Evolutionary conservation across 2,113 vertebrate genomes (phyloP), one percentile per base, ranked within the genome.

Genomic region (Pongo pygmaeus): DNA sequence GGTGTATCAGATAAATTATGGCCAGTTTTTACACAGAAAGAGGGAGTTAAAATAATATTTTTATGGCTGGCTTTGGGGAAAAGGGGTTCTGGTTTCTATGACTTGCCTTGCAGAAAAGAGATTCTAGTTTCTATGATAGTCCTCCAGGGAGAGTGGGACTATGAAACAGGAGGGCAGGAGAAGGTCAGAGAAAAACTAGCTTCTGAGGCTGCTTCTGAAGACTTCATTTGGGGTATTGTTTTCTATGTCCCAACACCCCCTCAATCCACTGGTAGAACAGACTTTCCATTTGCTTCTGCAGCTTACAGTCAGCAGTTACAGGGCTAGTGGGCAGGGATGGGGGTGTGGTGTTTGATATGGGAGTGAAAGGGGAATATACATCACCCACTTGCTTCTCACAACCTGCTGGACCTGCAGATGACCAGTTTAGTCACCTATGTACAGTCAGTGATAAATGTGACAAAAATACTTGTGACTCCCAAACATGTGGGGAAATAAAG

Each of bases 391-490:
- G 20, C 18, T 72, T 93, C 46, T 46, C 83, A 27, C 30, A 5
- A 75, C 16, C 86, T 77, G 9, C 61, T 75, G 17, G 52, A 67
- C 12, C 11, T 43, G n/a, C 0, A 13, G 17, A 43, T 25, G 57
- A 79, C 25, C 35, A 74, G 18, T 70, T 92, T 69, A 90, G 16
- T 43, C 52, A 50, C 18, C 9, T 64, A 9, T 8, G 13, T n/a
- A n/a, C 3, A 81, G 57, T 87, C 27, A 16, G 30, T 86, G 67
- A 35, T 89, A 75, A 69, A 46, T 32, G 2, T 18, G 11, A 43
- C n/a, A 55, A 90, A 92, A 78, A 75, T 52, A 89, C 22, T 48
- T 89, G 40, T 93, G 89, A 75, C 50, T 59, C 32, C 43, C 35
- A 43, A 40, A 27, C 35, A 48, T 25, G 1, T 35, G 17, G 8